Evolutionary conservation across 2,888 invertebrate species (phyloP).

Genomic region (Ennomos fuscantarius): DNA sequence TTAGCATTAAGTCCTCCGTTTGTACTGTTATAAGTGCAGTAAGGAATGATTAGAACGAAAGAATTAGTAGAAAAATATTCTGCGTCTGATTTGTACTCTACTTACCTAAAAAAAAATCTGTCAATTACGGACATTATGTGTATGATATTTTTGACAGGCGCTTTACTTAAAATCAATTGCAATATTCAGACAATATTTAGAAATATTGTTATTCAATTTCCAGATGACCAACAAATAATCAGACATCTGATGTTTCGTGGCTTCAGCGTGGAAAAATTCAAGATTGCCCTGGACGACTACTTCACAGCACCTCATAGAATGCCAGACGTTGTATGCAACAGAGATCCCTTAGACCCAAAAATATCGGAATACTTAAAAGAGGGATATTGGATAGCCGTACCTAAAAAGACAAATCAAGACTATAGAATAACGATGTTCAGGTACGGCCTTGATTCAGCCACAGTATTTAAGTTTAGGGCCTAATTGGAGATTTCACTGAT

Average conservation of each 20-base stretch:
- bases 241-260: conserved; percentile 44
- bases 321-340: conserved; percentile 43
- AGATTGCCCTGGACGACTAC: conserved; percentile 52
- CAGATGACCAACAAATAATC: conserved; percentile 49
- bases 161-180: not conserved
- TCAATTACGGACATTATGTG: too few species aligned
- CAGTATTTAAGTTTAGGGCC: too few species aligned
- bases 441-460: not conserved
- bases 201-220: conserved; percentile 22
- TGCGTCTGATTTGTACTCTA: too few species aligned
- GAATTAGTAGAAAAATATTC: too few species aligned
- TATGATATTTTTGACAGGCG: too few species aligned
- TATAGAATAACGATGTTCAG: conserved; percentile 22
- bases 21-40: too few species aligned
- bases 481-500: too few species aligned
- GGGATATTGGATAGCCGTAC: conserved; percentile 21
- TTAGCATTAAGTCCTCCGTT: too few species aligned
- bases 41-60: too few species aligned
- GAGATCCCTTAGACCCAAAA: conserved; percentile 13
- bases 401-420: conserved; percentile 35
- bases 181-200: conserved; percentile 33
- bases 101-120: too few species aligned
- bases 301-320: conserved; percentile 42
- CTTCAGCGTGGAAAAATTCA: conserved; percentile 49
- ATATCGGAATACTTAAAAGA: conserved; percentile 14